Evolutionary conservation across 2,797 vertebrate genomes (phyloP).

Genomic region (Lepilemur ruficaudatus): DNA sequence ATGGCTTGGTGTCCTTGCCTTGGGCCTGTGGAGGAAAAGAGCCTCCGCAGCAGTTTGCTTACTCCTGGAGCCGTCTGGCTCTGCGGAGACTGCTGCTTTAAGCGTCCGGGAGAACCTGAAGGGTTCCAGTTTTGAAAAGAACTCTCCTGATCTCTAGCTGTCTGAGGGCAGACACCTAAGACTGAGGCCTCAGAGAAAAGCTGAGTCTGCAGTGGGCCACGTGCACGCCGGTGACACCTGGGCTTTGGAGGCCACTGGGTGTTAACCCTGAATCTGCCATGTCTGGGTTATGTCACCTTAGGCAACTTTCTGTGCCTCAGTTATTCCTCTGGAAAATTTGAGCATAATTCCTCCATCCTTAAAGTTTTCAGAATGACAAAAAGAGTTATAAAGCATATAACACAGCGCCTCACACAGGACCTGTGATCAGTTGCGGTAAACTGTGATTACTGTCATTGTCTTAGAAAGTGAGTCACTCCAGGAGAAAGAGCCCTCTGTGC

Average conservation of each 20-base stretch:
- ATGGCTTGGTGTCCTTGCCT: neutral
- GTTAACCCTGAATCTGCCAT: neutral
- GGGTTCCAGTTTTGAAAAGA: neutral
- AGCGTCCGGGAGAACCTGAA: neutral
- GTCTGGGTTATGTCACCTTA: neutral
- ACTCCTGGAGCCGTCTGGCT: neutral
- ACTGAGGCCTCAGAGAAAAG: neutral
- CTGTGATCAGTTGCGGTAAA: neutral
- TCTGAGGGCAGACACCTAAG: neutral
- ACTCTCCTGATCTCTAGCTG: neutral
- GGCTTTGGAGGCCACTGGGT: neutral
- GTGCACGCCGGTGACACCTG: neutral
- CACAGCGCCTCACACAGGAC: neutral
- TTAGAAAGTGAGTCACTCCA: neutral
- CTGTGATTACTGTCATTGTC: neutral
- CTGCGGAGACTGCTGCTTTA: neutral
- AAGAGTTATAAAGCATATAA: neutral
- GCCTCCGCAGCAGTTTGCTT: neutral
- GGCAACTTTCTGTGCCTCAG: neutral
- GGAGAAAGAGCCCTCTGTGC: neutral
- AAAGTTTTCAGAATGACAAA: neutral
- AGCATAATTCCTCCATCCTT: neutral
- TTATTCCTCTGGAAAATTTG: neutral
- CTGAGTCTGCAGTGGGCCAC: rapidly evolving
- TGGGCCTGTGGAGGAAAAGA: neutral